phyloP scores from a whole-genome alignment of 2,113 vertebrate species.

The Columba janthina region DNA sequence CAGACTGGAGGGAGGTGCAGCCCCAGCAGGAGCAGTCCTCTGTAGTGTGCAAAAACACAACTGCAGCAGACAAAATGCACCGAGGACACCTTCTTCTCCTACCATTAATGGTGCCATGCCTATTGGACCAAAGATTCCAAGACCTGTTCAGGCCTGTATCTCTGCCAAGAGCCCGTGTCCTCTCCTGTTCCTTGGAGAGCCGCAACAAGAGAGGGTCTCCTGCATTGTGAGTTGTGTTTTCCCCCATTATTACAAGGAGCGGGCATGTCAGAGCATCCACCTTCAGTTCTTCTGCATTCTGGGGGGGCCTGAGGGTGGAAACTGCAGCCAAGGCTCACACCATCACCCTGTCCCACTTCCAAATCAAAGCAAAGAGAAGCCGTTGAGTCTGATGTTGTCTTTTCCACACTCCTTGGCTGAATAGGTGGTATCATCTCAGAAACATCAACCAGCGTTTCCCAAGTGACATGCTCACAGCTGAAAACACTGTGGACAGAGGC shows the following conservation, averaged over 20 bases:
- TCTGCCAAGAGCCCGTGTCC: not conserved
- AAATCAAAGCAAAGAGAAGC: not conserved
- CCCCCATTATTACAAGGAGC: not conserved
- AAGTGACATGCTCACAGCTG: not conserved
- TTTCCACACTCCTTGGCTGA: not conserved
- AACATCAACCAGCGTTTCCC: not conserved
- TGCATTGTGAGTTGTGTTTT: not conserved
- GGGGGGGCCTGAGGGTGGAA: not conserved
- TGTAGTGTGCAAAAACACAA: not conserved
- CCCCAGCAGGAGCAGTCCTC: not conserved
- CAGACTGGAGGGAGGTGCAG: not conserved
- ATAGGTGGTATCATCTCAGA: not conserved
- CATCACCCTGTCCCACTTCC: not conserved
- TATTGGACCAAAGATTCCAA: not conserved
- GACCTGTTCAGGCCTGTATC: not conserved
- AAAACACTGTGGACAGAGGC: not conserved
- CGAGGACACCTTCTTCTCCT: not conserved
- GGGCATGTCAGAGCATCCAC: rapidly evolving
- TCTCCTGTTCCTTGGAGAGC: not conserved
- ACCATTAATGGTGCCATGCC: not conserved
- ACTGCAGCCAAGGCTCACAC: not conserved
- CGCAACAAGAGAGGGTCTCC: not conserved
- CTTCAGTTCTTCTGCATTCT: not conserved
- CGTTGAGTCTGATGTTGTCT: not conserved
- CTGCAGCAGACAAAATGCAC: not conserved